A percentile compares a stretch with the other conserved stretches of the same genome.
phyloP scores from a whole-genome alignment of 2,113 vertebrate species.

The Ellobius talpinus region DNA sequence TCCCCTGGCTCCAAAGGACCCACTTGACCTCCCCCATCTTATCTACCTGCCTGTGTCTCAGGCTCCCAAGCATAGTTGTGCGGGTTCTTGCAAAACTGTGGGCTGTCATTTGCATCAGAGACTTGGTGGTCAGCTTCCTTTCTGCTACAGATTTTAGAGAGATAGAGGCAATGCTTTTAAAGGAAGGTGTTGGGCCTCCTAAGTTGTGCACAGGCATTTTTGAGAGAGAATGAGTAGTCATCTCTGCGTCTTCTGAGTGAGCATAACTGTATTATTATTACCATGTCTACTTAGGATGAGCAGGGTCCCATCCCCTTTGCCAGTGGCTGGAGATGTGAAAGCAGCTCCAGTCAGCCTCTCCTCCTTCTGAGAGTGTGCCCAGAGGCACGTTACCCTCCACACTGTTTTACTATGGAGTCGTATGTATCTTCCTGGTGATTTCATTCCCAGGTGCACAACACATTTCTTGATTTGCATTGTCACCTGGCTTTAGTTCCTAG shows the following conservation, averaged over 20 bases:
- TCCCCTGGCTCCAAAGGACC: background rate
- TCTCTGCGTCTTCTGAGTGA: background rate
- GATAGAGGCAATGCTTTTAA: constrained; percentile 16
- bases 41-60: background rate
- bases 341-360: background rate
- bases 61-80: background rate
- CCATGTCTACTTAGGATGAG: background rate
- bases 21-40: background rate
- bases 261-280: background rate
- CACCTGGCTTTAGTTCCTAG: background rate
- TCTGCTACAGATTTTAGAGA: background rate
- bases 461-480: background rate
- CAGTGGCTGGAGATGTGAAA: background rate
- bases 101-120: background rate
- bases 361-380: background rate
- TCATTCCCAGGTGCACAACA: background rate
- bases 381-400: background rate
- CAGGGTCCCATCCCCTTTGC: background rate
- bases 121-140: constrained; percentile 20
- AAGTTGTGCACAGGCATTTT: background rate
- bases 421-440: background rate
- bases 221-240: background rate
- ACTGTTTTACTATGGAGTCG: background rate
- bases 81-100: background rate
- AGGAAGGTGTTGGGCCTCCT: background rate